Evolutionary conservation across 2,113 vertebrate genomes (phyloP).

Genomic region (Poicephalus gulielmi): DNA sequence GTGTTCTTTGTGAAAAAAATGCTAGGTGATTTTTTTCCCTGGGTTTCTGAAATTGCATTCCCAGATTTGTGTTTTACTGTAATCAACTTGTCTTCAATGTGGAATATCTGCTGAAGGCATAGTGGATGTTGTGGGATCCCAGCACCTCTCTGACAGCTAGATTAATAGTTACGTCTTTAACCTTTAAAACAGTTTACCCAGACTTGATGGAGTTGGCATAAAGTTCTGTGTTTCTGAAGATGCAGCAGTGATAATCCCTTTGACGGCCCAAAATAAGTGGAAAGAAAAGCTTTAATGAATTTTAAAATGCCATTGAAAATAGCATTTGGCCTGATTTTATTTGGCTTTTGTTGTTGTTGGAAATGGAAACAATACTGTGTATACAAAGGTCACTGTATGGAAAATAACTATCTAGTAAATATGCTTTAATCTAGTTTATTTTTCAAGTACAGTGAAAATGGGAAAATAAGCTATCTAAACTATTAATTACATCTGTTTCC

Average conservation of each 20-base stretch:
- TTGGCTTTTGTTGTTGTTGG: not conserved
- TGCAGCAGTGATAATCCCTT: not conserved
- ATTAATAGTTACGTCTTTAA: not conserved
- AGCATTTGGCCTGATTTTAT: not conserved
- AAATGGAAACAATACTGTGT: not conserved
- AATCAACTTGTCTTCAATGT: not conserved
- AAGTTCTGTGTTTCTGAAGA: not conserved
- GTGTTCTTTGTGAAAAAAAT: not conserved
- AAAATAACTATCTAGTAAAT: not conserved
- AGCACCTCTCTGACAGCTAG: not conserved
- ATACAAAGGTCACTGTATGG: not conserved
- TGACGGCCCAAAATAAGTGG: conserved; percentile 4
- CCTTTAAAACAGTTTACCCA: not conserved
- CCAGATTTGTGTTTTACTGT: not conserved
- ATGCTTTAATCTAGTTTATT: not conserved
- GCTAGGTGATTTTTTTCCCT: not conserved
- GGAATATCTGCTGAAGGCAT: not conserved
- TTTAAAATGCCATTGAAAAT: not conserved
- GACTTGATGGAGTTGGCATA: not conserved
- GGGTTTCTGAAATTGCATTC: not conserved
- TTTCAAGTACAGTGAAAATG: not conserved
- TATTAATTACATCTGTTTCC: not conserved
- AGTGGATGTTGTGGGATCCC: not conserved
- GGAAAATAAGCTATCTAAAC: not conserved
- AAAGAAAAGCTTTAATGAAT: not conserved